Conservation (phyloP, 2,113 vertebrate genomes). For the Paradoxurus hermaphroditus region DNA sequence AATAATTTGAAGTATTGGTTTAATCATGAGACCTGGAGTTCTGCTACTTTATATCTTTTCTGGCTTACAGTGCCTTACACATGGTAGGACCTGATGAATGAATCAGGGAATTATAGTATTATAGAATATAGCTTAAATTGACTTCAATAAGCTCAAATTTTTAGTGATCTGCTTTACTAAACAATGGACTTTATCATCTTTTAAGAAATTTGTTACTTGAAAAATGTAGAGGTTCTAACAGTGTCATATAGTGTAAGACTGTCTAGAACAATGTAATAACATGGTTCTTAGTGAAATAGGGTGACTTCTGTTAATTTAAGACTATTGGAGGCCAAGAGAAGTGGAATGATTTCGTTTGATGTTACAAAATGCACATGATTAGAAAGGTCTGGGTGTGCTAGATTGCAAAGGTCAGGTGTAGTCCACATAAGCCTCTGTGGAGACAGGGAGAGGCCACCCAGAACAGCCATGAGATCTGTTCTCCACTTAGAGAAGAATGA, state of each 20-base stretch:
- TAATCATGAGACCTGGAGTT: neutral
- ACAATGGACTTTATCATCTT: neutral
- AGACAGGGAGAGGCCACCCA: neutral
- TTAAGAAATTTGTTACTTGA: slow-evolving; percentile 3
- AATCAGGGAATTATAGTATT: neutral
- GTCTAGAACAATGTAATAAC: neutral
- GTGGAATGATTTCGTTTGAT: neutral
- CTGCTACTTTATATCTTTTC: neutral
- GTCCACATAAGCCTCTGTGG: neutral
- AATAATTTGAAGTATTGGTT: neutral
- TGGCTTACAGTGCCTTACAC: neutral
- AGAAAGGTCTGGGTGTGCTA: neutral
- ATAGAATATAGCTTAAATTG: neutral
- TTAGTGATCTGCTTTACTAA: neutral
- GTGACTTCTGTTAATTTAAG: neutral
- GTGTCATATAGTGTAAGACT: neutral
- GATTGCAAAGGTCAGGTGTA: neutral
- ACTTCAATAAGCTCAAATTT: neutral
- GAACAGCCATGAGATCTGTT: neutral
- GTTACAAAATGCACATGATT: neutral
- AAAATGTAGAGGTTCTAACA: slow-evolving; percentile 27
- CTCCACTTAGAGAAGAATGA: neutral
- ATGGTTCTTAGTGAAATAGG: neutral
- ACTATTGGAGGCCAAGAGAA: neutral
- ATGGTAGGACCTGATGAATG: neutral